phyloP scores from a whole-genome alignment of 2,113 vertebrate species.

The Leucosticte australis region DNA sequence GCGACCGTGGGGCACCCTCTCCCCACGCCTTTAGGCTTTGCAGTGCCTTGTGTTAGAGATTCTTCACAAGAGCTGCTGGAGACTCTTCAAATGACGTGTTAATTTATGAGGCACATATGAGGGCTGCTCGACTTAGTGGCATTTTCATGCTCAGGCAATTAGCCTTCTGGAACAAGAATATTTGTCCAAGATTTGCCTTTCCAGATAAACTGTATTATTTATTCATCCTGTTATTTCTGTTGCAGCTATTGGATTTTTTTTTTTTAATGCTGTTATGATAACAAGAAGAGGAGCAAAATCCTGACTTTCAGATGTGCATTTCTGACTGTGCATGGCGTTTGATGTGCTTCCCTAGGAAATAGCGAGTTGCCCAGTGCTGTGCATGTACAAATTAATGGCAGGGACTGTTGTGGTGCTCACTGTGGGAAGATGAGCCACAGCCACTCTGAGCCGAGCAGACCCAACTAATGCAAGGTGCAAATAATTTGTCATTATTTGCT shows the following conservation, averaged over 20 bases:
- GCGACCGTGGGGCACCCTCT: not conserved
- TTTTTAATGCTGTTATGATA: not conserved
- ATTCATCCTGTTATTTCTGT: conserved; percentile 14
- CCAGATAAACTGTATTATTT: conserved; percentile 21
- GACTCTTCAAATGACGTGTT: conserved; percentile 24
- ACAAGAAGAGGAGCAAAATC: not conserved
- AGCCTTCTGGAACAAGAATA: conserved; percentile 19
- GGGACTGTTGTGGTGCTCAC: not conserved
- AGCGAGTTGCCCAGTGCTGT: not conserved
- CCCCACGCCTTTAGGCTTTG: not conserved
- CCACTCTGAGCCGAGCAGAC: not conserved
- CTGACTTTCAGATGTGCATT: not conserved
- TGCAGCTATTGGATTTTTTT: not conserved
- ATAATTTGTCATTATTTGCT: conserved; percentile 14
- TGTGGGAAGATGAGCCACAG: not conserved
- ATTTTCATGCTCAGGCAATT: conserved; percentile 21
- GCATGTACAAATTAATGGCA: not conserved
- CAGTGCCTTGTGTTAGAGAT: not conserved
- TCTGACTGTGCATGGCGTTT: not conserved
- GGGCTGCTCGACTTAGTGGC: conserved; percentile 29
- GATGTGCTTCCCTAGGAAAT: not conserved
- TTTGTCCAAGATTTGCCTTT: conserved; percentile 29
- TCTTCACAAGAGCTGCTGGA: conserved; percentile 12
- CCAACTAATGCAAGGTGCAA: not conserved
- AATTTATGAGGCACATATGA: conserved; percentile 55